These are phyloP conservation scores for Trichonephila inaurata DNA, from an alignment of 1,140 invertebrate species.

Conservation along the genomic window DNA sequence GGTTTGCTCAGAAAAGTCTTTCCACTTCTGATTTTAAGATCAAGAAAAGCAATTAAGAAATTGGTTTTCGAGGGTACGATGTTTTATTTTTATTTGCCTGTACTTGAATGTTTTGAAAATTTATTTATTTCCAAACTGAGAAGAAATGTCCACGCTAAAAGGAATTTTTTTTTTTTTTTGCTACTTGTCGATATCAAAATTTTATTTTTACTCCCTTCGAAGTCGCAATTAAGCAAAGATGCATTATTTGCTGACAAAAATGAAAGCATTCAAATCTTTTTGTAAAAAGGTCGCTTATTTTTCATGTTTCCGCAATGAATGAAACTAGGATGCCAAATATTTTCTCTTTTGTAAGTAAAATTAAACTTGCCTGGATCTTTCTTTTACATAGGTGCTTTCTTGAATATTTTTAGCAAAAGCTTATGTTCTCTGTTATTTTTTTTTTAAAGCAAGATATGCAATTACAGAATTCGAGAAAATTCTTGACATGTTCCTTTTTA, in stretches of 20 bases:
- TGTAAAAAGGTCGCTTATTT: background rate
- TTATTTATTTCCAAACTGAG: background rate
- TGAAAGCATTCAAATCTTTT: background rate
- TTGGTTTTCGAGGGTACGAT: background rate
- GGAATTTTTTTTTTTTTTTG: background rate
- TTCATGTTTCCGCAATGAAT: background rate
- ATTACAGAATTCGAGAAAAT: too few species aligned
- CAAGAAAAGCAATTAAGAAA: conserved; percentile 18
- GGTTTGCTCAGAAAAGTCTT: background rate
- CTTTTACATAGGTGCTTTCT: background rate
- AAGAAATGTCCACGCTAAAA: background rate
- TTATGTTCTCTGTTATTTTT: too few species aligned
- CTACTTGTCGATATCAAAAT: background rate
- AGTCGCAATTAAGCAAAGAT: background rate
- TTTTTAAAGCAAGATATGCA: too few species aligned
- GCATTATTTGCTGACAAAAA: background rate
- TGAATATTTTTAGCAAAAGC: too few species aligned
- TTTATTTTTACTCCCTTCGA: background rate
- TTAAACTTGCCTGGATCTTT: background rate
- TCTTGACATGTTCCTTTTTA: too few species aligned
- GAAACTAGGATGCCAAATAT: background rate
- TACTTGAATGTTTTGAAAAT: background rate
- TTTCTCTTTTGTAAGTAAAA: background rate
- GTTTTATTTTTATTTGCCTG: background rate
- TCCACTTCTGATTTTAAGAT: background rate